Percentiles rank a stretch among this genome's conserved stretches.
Evolutionary conservation across 2,113 vertebrate species (phyloP).

Genomic region (Anolis sagrei): DNA sequence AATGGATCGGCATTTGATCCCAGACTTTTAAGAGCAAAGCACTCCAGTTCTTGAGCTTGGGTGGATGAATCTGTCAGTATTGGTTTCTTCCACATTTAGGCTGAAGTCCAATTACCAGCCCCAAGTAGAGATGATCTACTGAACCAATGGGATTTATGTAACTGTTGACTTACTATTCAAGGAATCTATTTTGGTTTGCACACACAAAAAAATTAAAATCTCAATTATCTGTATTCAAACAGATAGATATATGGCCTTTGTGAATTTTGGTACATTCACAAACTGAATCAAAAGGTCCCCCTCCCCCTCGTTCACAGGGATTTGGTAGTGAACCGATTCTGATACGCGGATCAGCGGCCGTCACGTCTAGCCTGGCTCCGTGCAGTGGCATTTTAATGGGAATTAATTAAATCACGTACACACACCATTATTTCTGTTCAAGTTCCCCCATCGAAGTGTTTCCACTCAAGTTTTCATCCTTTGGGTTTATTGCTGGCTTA

Average conservation of each 20-base stretch:
- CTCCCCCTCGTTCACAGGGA: neutral
- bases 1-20: neutral
- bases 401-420: constrained; percentile 26
- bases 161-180: too few species aligned
- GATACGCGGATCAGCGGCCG: neutral
- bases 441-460: neutral
- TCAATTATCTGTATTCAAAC: neutral
- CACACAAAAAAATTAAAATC: too few species aligned
- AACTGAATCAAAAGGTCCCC: neutral
- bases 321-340: neutral
- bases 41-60: neutral
- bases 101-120: too few species aligned
- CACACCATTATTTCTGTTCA: constrained; percentile 8
- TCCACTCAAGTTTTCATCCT: neutral
- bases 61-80: neutral
- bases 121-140: too few species aligned
- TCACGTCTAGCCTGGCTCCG: neutral
- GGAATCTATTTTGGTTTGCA: too few species aligned
- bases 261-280: neutral
- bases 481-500: constrained; percentile 30
- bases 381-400: constrained; percentile 9
- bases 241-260: neutral
- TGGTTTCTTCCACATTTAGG: neutral
- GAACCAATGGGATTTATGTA: too few species aligned
- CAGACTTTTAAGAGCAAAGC: neutral